A percentile compares a stretch with the other conserved stretches of the same genome.
phyloP scores from a whole-genome alignment of 2,113 vertebrate species.

The Pan paniscus region DNA sequence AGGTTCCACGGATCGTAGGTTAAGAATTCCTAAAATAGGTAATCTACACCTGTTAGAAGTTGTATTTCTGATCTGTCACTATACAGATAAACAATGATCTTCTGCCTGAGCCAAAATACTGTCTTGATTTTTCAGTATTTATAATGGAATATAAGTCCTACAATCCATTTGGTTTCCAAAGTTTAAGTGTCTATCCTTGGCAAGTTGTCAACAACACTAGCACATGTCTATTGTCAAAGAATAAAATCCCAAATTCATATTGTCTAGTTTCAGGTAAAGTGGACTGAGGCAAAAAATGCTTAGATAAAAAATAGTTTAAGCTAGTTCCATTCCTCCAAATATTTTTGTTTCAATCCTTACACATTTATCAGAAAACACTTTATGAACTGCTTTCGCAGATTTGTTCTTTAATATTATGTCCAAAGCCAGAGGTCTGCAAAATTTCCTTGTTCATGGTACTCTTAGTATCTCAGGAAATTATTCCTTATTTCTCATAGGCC shows the following conservation, averaged over 20 bases:
- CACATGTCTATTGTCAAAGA: not conserved
- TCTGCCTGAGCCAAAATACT: not conserved
- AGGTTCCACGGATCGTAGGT: not conserved
- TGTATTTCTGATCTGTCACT: conserved; percentile 38
- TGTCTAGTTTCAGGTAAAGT: not conserved
- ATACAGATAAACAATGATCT: not conserved
- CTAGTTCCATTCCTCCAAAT: not conserved
- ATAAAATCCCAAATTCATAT: not conserved
- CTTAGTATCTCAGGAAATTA: conserved; percentile 17
- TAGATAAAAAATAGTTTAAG: conserved; percentile 10
- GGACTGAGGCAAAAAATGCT: not conserved
- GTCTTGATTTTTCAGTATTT: not conserved
- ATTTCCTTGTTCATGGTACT: not conserved
- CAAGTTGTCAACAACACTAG: not conserved
- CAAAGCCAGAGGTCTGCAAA: not conserved
- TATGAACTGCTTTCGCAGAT: conserved; percentile 5
- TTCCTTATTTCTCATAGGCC: not conserved
- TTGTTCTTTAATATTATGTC: not conserved
- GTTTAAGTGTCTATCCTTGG: not conserved
- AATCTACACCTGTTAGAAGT: not conserved
- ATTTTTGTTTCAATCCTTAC: not conserved
- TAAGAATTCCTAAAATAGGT: conserved; percentile 1
- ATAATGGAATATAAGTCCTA: not conserved
- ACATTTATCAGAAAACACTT: not conserved
- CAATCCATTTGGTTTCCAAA: conserved; percentile 30